phyloP scores from a whole-genome alignment of 2,113 vertebrate genomes.

The Indicator maculatus region DNA sequence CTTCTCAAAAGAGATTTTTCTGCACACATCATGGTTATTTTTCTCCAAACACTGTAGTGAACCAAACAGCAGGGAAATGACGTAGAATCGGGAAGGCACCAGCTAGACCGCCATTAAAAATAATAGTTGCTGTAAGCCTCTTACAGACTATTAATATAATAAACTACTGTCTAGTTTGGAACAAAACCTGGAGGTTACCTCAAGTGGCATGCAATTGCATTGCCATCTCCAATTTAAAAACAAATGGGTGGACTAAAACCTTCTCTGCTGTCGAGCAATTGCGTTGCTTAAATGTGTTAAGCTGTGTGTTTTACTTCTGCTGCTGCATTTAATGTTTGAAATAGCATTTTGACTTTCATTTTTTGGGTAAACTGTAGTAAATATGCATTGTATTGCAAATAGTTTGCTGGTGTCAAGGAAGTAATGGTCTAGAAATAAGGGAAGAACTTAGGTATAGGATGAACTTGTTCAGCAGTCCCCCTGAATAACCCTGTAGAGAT shows the following conservation, averaged over 20 bases:
- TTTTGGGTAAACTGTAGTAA: neutral
- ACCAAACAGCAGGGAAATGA: conserved; percentile 3
- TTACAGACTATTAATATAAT: conserved; percentile 3
- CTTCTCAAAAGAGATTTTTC: neutral
- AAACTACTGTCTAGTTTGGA: conserved; percentile 17
- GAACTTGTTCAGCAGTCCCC: neutral
- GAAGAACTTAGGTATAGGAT: neutral
- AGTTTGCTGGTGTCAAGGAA: neutral
- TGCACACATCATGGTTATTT: neutral
- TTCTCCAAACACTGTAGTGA: conserved; percentile 17
- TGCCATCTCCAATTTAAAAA: conserved; percentile 29
- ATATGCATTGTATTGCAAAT: neutral
- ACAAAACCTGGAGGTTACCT: conserved; percentile 20
- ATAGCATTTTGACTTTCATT: neutral
- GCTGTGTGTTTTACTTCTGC: neutral
- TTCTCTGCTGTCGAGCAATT: neutral
- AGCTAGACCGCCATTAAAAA: neutral
- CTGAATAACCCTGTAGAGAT: conserved; percentile 35
- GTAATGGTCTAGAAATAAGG: neutral
- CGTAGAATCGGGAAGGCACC: neutral
- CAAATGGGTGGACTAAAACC: neutral
- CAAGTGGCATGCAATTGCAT: neutral
- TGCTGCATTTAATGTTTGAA: neutral
- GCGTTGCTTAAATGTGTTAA: neutral
- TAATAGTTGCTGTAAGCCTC: conserved; percentile 23